Base-by-base conservation (phyloP, 2,113 vertebrate genomes). In the Hipposideros armiger region DNA sequence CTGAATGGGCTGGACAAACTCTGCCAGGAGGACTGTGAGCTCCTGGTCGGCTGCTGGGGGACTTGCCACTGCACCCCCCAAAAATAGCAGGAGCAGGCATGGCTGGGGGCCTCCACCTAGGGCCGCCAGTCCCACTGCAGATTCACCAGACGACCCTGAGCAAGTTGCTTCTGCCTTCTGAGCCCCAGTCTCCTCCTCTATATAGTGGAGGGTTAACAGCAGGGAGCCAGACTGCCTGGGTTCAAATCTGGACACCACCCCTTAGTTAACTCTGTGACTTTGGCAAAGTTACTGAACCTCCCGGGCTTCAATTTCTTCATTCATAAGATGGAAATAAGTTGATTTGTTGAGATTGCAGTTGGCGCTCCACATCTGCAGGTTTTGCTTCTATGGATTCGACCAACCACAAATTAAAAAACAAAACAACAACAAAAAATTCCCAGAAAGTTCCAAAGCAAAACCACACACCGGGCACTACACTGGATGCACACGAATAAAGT, bases 11-110 rank as follows among this genome's bases (percentile, higher is more conserved):
- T 69, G 89, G 73, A n/a, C 50, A 26, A 32, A 47, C 66, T 95
- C 96, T 94, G 91, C 80, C 91, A 96, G 88, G 62, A 81, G 76
- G 93, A 11, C 96, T 94, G 70, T 50, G 88, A 92, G 90, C 90
- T 97, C 96, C 90, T 89, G 81, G 93, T 85, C 77, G 82, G 89
- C 4, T 0, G 2, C 4, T 26, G 72, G 1, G 22, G 78, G n/a
- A 42, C 72, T 45, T 2, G 0, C 9, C 19, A 13, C 30, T 36
- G 22, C 58, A 58, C 32, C 16, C 54, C 1, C 13, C 30, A 54
- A 16, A 2, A 11, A 7, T 1, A 60, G 70, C 11, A 32, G 52
- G 26, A 32, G 17, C 24, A 56, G 72, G 10, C 20, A 1, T 8
- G 16, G 74, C 30, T 11, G 22, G 52, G 11, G 64, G 9, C 24